These are phyloP conservation scores for Cataglyphis cursor DNA, from an alignment of 2,888 invertebrate genomes.

Conservation along the genomic window DNA sequence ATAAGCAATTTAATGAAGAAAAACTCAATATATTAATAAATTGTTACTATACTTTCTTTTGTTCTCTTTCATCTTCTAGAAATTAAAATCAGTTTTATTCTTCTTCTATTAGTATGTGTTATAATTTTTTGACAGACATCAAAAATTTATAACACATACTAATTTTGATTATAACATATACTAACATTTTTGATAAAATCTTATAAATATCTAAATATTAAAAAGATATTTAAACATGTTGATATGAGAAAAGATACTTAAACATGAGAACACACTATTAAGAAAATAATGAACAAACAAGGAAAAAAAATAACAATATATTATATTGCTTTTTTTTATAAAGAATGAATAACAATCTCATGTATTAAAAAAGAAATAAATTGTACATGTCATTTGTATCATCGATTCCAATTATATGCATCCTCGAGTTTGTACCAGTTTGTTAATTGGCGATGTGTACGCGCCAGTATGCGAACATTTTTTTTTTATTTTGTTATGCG, in stretches of 20 bases:
- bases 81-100: background rate
- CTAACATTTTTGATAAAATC: background rate
- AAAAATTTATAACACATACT: too few relatives aligned
- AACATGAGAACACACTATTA: background rate
- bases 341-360: background rate
- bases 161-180: too few relatives aligned
- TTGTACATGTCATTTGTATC: constrained; percentile 22
- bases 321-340: background rate
- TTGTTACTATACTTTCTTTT: constrained; percentile 5
- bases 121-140: background rate
- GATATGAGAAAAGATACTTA: background rate
- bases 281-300: background rate
- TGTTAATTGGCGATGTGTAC: constrained; percentile 32
- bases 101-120: background rate
- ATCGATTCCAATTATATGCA: constrained; percentile 9
- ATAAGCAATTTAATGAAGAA: constrained; percentile 4
- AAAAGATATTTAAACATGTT: background rate
- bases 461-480: background rate
- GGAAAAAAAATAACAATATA: background rate
- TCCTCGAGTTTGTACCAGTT: constrained; percentile 12
- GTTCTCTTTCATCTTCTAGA: background rate
- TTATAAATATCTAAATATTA: background rate
- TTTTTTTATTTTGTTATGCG: constrained; percentile 11
- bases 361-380: constrained; percentile 3
- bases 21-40: background rate